Conservation (phyloP, 2,888 invertebrate species). For the Hermodice carunculata region DNA sequence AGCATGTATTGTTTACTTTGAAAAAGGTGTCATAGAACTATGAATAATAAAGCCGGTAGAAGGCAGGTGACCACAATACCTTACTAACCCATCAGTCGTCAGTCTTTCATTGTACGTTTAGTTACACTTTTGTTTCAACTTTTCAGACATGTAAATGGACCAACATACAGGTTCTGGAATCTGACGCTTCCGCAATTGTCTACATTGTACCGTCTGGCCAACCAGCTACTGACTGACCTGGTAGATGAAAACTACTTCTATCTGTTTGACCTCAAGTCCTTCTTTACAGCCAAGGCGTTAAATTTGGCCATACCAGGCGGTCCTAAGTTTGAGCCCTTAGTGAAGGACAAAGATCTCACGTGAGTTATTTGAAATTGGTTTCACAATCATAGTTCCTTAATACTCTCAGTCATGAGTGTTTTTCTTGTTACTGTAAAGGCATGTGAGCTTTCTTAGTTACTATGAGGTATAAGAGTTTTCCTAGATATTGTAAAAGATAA, state of each 20-base stretch:
- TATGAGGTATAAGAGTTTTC: too few species aligned
- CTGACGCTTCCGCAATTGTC: conserved; percentile 97
- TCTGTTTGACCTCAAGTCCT: conserved; percentile 98
- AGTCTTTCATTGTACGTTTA: neutral
- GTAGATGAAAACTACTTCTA: conserved; percentile 99
- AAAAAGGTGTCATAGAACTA: too few species aligned
- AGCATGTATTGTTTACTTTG: too few species aligned
- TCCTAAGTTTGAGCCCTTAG: conserved; percentile 98
- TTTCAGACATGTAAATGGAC: conserved; percentile 88
- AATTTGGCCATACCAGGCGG: conserved; percentile 99
- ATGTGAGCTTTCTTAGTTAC: too few species aligned
- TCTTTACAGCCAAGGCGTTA: conserved; percentile 99
- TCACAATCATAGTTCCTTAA: too few species aligned
- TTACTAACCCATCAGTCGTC: too few species aligned
- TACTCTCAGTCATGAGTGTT: too few species aligned
- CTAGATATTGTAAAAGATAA: too few species aligned
- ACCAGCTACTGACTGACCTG: conserved; percentile 96
- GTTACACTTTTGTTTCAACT: conserved; percentile 13
- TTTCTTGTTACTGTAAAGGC: too few species aligned
- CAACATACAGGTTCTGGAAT: conserved; percentile 97
- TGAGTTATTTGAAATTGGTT: conserved; percentile 69
- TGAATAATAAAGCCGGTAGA: too few species aligned
- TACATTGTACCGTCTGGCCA: conserved; percentile 95
- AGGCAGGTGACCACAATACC: too few species aligned
- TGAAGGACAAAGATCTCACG: conserved; percentile 97